A percentile compares a stretch with the other conserved stretches of the same genome.
phyloP scores from a whole-genome alignment of 2,113 vertebrate species.

The Mobula hypostoma region DNA sequence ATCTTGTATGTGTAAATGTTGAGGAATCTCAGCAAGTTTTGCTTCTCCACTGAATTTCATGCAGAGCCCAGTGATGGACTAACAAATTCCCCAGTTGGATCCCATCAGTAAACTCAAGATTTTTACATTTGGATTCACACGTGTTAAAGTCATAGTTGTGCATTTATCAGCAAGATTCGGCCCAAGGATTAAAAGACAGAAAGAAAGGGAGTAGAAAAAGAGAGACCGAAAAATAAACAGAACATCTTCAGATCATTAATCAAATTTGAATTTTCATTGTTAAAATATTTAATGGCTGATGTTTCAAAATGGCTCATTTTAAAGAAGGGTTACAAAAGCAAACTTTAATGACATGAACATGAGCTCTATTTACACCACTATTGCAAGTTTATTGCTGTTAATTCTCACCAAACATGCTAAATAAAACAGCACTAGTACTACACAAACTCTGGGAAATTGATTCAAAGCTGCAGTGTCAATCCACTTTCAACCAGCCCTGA shows the following conservation, averaged over 20 bases:
- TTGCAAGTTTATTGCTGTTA: background rate
- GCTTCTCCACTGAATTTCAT: too few species aligned
- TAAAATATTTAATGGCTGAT: background rate
- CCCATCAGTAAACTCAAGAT: too few species aligned
- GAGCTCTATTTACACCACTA: background rate
- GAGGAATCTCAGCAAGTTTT: too few species aligned
- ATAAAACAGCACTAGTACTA: background rate
- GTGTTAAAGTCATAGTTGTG: too few species aligned
- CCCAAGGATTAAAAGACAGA: too few species aligned
- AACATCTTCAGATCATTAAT: background rate
- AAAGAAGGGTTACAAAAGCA: background rate
- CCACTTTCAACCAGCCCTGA: background rate
- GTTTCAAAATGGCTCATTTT: background rate
- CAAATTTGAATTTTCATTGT: too few species aligned
- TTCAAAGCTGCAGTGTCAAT: background rate
- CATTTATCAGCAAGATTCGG: too few species aligned
- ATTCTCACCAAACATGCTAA: background rate
- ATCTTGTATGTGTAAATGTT: too few species aligned
- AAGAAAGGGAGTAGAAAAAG: too few species aligned
- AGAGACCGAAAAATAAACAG: background rate
- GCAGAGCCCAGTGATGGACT: too few species aligned
- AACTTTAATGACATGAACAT: background rate
- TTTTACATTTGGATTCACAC: too few species aligned
- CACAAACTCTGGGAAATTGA: background rate
- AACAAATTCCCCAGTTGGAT: too few species aligned